These are phyloP conservation scores for Mechanitis messenoides DNA, from an alignment of 2,888 invertebrate species.

Conservation along the genomic window DNA sequence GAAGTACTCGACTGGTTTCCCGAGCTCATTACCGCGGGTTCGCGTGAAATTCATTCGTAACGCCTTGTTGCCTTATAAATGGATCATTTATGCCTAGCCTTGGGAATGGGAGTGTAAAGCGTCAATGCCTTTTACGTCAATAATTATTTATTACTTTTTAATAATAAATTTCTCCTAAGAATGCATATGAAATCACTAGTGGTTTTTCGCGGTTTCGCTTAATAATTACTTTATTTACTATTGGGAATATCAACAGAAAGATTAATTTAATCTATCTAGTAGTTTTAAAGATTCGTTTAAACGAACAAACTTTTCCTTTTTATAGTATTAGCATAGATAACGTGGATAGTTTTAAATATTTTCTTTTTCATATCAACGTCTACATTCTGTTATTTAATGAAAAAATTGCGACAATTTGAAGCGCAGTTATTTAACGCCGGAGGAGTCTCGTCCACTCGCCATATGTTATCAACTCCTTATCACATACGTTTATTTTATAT, in stretches of 20 bases:
- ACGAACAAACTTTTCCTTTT: no score
- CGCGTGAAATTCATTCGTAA: constrained; percentile 31
- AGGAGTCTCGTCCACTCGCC: constrained; percentile 23
- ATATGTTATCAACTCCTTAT: constrained; percentile 35
- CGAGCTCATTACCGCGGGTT: constrained; percentile 32
- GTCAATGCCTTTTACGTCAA: no score
- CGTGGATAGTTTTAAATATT: no score
- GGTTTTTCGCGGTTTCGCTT: no score
- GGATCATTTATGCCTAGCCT: constrained; percentile 20
- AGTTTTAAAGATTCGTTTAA: no score
- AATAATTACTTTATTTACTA: no score
- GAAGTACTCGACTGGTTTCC: constrained; percentile 50
- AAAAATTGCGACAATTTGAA: constrained; percentile 15
- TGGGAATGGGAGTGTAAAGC: constrained; percentile 8
- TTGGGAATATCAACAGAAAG: no score
- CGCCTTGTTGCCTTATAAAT: constrained; percentile 22
- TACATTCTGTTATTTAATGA: background rate
- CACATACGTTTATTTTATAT: constrained; percentile 19
- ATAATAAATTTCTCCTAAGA: no score
- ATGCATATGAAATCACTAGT: no score
- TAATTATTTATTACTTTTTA: no score
- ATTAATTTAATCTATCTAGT: no score
- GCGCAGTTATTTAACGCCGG: constrained; percentile 16
- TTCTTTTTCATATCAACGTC: background rate
- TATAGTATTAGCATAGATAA: no score